Base-by-base conservation (phyloP, 2,113 vertebrate genomes). In the Phainopepla nitens region DNA sequence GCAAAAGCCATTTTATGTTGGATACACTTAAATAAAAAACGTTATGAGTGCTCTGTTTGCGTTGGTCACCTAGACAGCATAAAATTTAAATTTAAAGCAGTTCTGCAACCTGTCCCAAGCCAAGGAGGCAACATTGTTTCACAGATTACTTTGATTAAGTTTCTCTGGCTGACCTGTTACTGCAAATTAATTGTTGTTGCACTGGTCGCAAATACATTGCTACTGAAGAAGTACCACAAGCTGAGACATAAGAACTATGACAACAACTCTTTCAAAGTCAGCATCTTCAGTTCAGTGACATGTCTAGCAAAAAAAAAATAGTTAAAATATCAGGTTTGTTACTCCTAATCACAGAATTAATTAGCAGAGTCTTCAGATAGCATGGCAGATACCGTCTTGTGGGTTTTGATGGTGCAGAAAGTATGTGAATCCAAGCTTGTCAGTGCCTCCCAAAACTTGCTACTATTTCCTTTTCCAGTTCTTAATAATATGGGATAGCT, bases 391-490 rank as follows among this genome's bases (percentile, higher is more conserved):
- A 90, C 58, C 95, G 75, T 82, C 82, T 89, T 94, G 72, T 78
- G 57, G 84, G 61, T 82, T 97, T 97, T 94, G 49, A 31, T 85
- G 35, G 25, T 62, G 16, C 25, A 19, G 42, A 68, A 75, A 93
- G 77, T 94, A 93, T 64, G 76, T 53, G 89, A 97, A 97, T 96
- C 83, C 82, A 95, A 91, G 75, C 84, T 96, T 96, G 96, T 97
- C 83, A 72, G 87, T 95, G 69, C 95, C 89, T 97, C 92, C 96
- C 80, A 83, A 95, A 97, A 95, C 86, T 94, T 95, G 89, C 95
- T 97, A 96, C 96, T 96, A 95, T 97, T 98, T 97, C 95, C 97
- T 97, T 90, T 97, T 97, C 97, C 45, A 87, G 94, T 95, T 88
- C 96, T 97, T 93, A 96, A 93, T 97, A 96, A 96, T 97, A 92